Evolutionary conservation across 2,113 vertebrate genomes (phyloP).

Genomic region (Setophaga kirtlandii): DNA sequence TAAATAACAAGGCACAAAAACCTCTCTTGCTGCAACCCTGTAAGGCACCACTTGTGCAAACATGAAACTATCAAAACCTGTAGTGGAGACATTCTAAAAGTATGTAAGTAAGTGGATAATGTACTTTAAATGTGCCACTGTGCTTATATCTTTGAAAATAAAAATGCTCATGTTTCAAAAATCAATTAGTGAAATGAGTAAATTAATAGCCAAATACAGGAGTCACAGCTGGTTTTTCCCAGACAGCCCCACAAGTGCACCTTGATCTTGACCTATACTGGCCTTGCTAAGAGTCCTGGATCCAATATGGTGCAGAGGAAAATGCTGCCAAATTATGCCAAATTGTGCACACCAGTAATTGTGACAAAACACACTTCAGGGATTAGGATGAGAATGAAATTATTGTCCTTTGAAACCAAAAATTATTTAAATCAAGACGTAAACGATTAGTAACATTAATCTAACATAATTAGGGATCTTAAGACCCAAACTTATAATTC

Average conservation of each 20-base stretch:
- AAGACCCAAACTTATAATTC: background rate
- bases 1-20: slow-evolving; percentile 66
- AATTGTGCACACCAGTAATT: background rate
- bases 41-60: slow-evolving; percentile 59
- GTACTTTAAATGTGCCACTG: slow-evolving; percentile 12
- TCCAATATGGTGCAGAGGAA: slow-evolving; percentile 20
- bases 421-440: background rate
- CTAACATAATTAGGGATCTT: background rate
- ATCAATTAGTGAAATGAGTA: background rate
- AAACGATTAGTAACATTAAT: background rate
- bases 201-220: background rate
- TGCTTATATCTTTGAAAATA: slow-evolving; percentile 7
- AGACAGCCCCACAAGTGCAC: background rate
- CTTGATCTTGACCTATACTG: background rate
- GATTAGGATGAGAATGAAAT: background rate
- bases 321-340: background rate
- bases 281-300: background rate
- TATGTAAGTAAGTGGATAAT: background rate
- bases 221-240: background rate
- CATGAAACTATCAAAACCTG: background rate
- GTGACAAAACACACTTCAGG: slow-evolving; percentile 10
- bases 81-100: background rate
- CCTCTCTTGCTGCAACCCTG: slow-evolving; percentile 15
- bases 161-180: background rate
- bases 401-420: background rate